Percentiles rank a stretch among this genome's conserved stretches.
These are phyloP conservation scores for Drosophila paramelanica DNA, from an alignment of 2,888 invertebrate genomes.

Conservation along the genomic window DNA sequence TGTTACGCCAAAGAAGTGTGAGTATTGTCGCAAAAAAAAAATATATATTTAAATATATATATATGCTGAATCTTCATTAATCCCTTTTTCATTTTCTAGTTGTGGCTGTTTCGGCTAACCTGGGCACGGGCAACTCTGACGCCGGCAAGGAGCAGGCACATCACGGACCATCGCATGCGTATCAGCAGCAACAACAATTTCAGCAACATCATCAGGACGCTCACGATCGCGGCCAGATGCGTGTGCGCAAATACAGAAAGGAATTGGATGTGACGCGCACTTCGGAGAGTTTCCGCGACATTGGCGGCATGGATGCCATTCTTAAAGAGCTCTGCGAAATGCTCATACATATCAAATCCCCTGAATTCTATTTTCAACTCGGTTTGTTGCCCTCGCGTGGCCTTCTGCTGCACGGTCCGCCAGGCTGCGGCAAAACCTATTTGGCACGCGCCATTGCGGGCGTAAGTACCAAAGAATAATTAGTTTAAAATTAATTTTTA, in stretches of 20 bases:
- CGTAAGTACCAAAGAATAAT: slow-evolving; percentile 85
- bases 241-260: slow-evolving; percentile 77
- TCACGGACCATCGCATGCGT: slow-evolving; percentile 16
- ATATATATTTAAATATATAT: too few species aligned
- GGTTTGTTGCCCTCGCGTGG: slow-evolving; percentile 96
- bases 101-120: slow-evolving; percentile 15
- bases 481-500: too few species aligned
- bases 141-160: slow-evolving; percentile 33
- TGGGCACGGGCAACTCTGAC: slow-evolving; percentile 34
- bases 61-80: background rate
- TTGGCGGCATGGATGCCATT: slow-evolving; percentile 92
- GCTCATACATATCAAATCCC: slow-evolving; percentile 94
- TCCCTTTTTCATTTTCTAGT: slow-evolving; percentile 14
- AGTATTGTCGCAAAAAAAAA: slow-evolving; percentile 13
- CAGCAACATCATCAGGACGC: slow-evolving; percentile 18
- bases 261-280: slow-evolving; percentile 69
- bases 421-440: slow-evolving; percentile 96
- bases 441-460: slow-evolving; percentile 93
- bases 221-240: slow-evolving; percentile 36
- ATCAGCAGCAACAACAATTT: slow-evolving; percentile 34
- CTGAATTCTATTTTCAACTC: slow-evolving; percentile 93
- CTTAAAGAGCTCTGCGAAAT: slow-evolving; percentile 90
- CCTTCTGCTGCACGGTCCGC: slow-evolving; percentile 96
- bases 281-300: slow-evolving; percentile 85
- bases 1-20: slow-evolving; percentile 41